phyloP scores from a whole-genome alignment of 2,113 vertebrate species.

The Tapirus terrestris region DNA sequence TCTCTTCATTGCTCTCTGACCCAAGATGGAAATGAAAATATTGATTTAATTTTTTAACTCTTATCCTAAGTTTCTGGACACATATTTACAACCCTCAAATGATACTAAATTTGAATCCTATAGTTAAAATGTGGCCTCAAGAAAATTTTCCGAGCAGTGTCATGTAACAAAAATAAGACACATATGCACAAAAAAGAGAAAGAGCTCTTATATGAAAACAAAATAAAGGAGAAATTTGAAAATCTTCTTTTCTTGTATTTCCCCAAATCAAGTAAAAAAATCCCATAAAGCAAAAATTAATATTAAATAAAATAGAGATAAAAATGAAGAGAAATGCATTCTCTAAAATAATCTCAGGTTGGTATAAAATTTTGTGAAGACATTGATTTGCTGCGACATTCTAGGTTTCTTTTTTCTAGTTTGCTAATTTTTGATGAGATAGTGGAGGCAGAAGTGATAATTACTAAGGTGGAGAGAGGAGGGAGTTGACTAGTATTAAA shows the following conservation, averaged over 20 bases:
- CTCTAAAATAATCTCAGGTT: not conserved
- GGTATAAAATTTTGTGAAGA: not conserved
- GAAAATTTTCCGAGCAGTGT: not conserved
- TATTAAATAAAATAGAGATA: not conserved
- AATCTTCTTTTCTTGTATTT: not conserved
- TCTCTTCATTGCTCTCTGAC: not conserved
- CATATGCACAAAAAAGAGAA: not conserved
- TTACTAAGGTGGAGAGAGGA: not conserved
- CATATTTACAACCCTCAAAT: not conserved
- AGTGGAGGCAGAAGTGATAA: not conserved
- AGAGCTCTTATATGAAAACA: not conserved
- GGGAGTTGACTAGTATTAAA: not conserved
- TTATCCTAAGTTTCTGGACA: not conserved
- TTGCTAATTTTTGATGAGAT: not conserved
- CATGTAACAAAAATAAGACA: not conserved
- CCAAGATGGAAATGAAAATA: conserved; percentile 33
- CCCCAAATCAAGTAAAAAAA: not conserved
- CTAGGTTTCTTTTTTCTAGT: not conserved
- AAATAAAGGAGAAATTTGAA: not conserved
- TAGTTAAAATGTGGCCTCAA: not conserved
- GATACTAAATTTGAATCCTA: not conserved
- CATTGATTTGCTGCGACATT: not conserved
- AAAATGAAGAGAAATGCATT: not conserved
- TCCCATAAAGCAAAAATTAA: not conserved
- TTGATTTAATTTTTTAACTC: conserved; percentile 20